Percentiles rank a stretch among this genome's conserved stretches.
These are phyloP conservation scores for Perodicticus potto DNA, from an alignment of 2,797 vertebrate species.

Conservation along the genomic window DNA sequence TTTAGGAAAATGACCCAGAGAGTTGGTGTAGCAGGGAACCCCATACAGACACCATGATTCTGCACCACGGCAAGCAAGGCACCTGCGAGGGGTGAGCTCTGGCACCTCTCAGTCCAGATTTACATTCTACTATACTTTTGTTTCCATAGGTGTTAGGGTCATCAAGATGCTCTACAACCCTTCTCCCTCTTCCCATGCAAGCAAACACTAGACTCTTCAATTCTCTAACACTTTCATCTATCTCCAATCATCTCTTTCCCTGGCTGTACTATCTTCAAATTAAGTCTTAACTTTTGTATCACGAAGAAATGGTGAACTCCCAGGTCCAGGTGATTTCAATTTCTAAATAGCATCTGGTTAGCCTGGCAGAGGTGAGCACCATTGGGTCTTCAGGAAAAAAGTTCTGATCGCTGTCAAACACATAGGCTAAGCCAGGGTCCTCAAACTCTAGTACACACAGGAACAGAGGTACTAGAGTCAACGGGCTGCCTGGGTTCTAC, in stretches of 20 bases:
- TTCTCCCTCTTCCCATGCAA: background rate
- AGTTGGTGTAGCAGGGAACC: background rate
- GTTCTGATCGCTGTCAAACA: background rate
- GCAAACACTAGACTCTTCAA: background rate
- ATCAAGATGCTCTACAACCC: background rate
- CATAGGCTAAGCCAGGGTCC: background rate
- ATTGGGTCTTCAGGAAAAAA: background rate
- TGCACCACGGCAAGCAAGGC: background rate
- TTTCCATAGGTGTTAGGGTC: background rate
- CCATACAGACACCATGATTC: fast-evolving
- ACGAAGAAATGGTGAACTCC: background rate
- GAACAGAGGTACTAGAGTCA: background rate
- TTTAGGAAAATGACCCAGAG: background rate
- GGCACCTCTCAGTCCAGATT: background rate
- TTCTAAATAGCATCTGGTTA: background rate
- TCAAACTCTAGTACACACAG: background rate
- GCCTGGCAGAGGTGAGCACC: background rate
- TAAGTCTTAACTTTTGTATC: background rate
- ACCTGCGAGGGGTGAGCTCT: background rate
- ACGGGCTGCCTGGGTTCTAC: background rate
- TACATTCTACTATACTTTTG: background rate
- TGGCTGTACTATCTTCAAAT: background rate
- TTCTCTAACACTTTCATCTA: background rate
- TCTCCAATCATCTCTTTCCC: background rate
- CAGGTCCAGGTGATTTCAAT: background rate